These are phyloP conservation scores for Aporrectodea caliginosa DNA, from an alignment of 1,140 invertebrate genomes.

Conservation along the genomic window DNA sequence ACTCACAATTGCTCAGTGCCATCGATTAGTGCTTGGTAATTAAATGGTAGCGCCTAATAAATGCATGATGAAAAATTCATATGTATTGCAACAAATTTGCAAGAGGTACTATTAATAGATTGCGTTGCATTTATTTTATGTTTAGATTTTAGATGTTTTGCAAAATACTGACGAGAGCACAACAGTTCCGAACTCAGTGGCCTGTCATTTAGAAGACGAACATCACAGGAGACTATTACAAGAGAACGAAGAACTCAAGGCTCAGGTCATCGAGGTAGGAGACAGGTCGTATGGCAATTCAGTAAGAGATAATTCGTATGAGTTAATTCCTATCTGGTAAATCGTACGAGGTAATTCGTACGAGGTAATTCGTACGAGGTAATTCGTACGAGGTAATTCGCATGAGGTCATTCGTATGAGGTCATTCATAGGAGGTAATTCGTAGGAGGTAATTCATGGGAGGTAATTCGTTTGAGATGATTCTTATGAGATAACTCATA, in stretches of 20 bases:
- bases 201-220: constrained; percentile 87
- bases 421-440: too few species aligned
- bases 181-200: constrained; percentile 66
- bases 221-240: constrained; percentile 83
- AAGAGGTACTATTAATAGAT: too few species aligned
- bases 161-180: constrained; percentile 41
- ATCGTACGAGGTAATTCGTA: background rate
- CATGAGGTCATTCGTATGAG: too few species aligned
- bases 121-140: too few species aligned
- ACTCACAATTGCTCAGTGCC: too few species aligned
- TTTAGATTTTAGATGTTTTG: constrained; percentile 35
- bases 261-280: constrained; percentile 81
- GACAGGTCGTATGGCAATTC: background rate
- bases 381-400: too few species aligned
- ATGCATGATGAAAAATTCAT: background rate
- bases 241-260: constrained; percentile 94
- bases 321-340: background rate
- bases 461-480: too few species aligned
- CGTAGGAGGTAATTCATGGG: too few species aligned
- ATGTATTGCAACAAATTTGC: background rate
- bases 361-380: too few species aligned
- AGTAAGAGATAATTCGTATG: constrained; percentile 11
- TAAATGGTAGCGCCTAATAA: background rate
- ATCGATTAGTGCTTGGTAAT: background rate
- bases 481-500: too few species aligned